Evolutionary conservation across 2,797 vertebrate species (phyloP), one percentile per base, ranked within the genome.

Genomic region (Pelochelys cantorii): DNA sequence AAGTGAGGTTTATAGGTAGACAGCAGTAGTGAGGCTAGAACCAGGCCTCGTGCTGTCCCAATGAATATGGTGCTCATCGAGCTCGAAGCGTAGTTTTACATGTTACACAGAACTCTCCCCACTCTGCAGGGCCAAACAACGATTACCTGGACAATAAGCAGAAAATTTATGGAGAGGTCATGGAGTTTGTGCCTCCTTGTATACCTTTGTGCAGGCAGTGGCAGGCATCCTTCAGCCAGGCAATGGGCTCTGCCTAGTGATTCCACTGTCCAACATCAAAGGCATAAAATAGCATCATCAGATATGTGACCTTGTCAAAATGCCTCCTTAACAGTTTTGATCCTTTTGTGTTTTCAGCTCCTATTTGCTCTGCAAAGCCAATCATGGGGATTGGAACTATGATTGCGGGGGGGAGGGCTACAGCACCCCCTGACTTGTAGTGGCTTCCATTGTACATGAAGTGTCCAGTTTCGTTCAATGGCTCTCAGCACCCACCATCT

Each of bases 1-100:
- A 57, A n/a, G 11, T 37, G 75, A 56, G 82, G 68, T 79, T 93
- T 77, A 79, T 87, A 82, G 52, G 79, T 29, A 87, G 52, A 91
- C 81, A 4, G 15, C 7, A 4, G 84, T 29, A 54, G 12, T 62
- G 25, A 82, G 68, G n/a, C 42, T 65, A 48, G 42, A 74, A 65
- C 87, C n/a, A 29, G 77, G 75, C 11, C 29, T 27, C 89, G 42
- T 11, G 17, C 90, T 85, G 11, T 25, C 57, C 80, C 23, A 62
- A 3, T 37, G 81, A n/a, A 18, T 85, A 27, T 79, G 11, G 13
- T 0, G 0, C 52, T 79, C 34, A 22, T 65, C 75, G 29, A 8
- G 4, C 85, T n/a, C 7, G 27, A 12, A 84, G 12, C 7, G 85
- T 5, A 0, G 0, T 90, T 92, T 31, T n/a, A 31, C 31, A 20